Evolutionary conservation across 2,113 vertebrate genomes (phyloP), one percentile per base, ranked within the genome.

Genomic region (Ictalurus punctatus): DNA sequence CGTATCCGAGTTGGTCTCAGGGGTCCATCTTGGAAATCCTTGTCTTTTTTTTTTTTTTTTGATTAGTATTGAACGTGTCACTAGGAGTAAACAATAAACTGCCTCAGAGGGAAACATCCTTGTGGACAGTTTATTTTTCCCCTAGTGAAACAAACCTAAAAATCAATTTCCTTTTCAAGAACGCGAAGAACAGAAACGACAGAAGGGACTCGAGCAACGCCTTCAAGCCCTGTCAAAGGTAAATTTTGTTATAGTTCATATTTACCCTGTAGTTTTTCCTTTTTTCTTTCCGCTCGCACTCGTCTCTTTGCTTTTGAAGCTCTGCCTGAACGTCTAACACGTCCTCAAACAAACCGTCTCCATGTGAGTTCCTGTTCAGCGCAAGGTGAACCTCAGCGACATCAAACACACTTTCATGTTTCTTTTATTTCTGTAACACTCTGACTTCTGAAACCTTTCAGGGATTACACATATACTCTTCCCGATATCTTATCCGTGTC

Each of bases 331-430:
- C 80, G 23, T 69, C 30, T 67, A 58, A 30, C 87, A 23, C 58
- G 69, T 89, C 90, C 87, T 92, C 87, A 90, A 83, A 91, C 85
- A 83, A 92, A 21, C 34, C 37, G 73, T 84, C 86, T 69, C 65
- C 27, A 63, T 10, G 54, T 88, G 81, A 83, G 89, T 90, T 92
- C 89, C 89, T 92, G 90, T 93, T 52, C 61, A 90, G 80, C 91
- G 91, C 89, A 89, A 92, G 90, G 91, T 91, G 92, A 94, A 91
- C 86, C 92, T 92, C 90, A 93, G 91, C 85, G 91, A 94, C 93
- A 95, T 95, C 93, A 94, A 94, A 95, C 87, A 78, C 82, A 78
- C 94, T 94, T 95, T 95, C 92, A 94, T 93, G 93, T 94, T 91
- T 89, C 91, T 93, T 94, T 95, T 92, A 94, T 94, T 94, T 93